Conservation (phyloP, 2,888 invertebrate species). For the Alentia gelatinosa region DNA sequence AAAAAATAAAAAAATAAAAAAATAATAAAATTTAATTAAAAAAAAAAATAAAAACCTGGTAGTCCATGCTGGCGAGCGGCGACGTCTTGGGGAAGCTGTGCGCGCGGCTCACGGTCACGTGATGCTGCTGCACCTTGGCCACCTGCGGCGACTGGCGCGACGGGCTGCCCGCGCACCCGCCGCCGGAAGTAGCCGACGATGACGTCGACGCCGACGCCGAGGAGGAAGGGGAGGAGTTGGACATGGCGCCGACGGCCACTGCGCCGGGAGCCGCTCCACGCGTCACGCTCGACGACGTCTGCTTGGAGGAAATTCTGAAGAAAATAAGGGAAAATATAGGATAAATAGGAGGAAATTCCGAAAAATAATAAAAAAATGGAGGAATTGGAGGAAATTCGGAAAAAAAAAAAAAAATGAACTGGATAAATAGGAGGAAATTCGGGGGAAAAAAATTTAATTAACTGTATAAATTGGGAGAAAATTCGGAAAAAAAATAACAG, state of each 20-base stretch:
- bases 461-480: too few species aligned
- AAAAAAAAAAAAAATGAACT: too few species aligned
- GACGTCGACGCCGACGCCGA: not conserved
- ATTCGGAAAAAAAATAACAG: too few species aligned
- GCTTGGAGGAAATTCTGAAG: conserved; percentile 32
- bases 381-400: too few species aligned
- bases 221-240: conserved; percentile 24
- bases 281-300: conserved; percentile 23
- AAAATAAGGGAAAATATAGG: too few species aligned
- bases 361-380: too few species aligned
- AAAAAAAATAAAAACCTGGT: too few species aligned
- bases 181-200: conserved; percentile 48
- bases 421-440: too few species aligned
- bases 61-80: conserved; percentile 54
- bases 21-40: too few species aligned
- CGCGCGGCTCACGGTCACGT: conserved; percentile 55
- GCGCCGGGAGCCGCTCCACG: conserved; percentile 25
- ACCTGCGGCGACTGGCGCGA: conserved; percentile 19
- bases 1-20: too few species aligned
- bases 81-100: conserved; percentile 64
- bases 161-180: conserved; percentile 50
- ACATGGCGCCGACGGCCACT: not conserved
- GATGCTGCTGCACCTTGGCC: conserved; percentile 47
- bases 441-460: too few species aligned
- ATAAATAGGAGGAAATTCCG: too few species aligned